phyloP scores from a whole-genome alignment of 2,797 vertebrate species.

The Aerospiza tachiro region DNA sequence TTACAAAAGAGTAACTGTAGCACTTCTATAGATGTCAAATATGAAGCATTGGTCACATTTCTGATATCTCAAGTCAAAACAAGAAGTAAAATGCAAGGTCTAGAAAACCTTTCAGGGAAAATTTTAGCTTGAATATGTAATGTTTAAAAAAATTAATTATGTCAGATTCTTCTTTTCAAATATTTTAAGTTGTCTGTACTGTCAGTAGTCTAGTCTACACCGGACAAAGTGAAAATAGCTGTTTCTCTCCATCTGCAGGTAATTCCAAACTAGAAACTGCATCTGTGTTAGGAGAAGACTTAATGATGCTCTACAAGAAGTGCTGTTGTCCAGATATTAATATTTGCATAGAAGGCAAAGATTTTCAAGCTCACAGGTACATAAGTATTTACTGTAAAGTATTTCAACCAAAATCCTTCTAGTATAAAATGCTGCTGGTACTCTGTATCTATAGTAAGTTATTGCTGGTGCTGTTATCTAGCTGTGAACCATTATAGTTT shows the following conservation, averaged over 20 bases:
- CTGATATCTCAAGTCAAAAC: background rate
- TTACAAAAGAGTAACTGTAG: background rate
- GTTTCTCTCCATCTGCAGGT: constrained; percentile 56
- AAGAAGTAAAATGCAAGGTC: background rate
- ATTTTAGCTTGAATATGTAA: background rate
- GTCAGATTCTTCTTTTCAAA: background rate
- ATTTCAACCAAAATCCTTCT: background rate
- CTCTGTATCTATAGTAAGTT: background rate
- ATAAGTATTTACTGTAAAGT: background rate
- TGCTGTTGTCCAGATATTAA: constrained; percentile 85
- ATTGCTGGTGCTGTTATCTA: background rate
- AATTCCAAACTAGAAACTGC: constrained; percentile 77
- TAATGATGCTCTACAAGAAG: constrained; percentile 85
- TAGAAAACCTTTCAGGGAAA: background rate
- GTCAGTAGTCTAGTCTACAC: background rate
- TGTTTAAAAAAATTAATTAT: background rate
- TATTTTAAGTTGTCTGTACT: background rate
- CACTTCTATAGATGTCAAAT: background rate
- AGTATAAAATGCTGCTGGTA: background rate
- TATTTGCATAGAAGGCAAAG: constrained; percentile 84
- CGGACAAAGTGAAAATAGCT: background rate
- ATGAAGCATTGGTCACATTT: background rate
- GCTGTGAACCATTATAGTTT: background rate
- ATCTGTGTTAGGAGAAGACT: constrained; percentile 86
- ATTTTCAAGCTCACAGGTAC: constrained; percentile 92